phyloP scores from a whole-genome alignment of 2,797 vertebrate genomes.

The Sebastes steindachneri region DNA sequence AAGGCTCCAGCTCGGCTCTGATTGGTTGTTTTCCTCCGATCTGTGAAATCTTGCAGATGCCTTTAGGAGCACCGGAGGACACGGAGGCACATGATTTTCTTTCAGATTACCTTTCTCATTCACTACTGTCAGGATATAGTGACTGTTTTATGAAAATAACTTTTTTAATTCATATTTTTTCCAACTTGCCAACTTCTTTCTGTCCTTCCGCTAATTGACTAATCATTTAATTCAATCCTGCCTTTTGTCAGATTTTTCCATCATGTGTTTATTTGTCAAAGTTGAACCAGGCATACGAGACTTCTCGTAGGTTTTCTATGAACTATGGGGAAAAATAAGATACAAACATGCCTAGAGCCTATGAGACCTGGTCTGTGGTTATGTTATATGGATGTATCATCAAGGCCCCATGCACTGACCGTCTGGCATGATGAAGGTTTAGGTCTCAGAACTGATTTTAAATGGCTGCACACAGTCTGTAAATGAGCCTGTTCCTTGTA shows the following conservation, averaged over 20 bases:
- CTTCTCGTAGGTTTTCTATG: not conserved
- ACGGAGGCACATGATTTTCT: too few relatives aligned
- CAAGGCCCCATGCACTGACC: not conserved
- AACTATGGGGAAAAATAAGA: not conserved
- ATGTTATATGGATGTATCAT: not conserved
- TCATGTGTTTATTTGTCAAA: not conserved
- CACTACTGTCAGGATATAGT: too few relatives aligned
- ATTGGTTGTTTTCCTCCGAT: too few relatives aligned
- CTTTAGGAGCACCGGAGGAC: too few relatives aligned
- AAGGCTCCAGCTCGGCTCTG: too few relatives aligned
- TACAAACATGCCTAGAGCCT: not conserved
- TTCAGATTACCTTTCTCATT: too few relatives aligned
- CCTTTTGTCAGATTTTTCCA: not conserved
- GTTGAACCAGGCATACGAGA: not conserved
- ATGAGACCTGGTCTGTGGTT: not conserved
- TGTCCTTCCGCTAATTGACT: not conserved
- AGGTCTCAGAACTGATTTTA: not conserved
- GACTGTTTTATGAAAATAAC: too few relatives aligned
- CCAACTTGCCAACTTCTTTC: not conserved
- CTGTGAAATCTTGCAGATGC: too few relatives aligned
- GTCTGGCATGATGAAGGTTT: not conserved
- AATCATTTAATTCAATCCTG: not conserved
- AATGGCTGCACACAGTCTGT: constrained; percentile 31
- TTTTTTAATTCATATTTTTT: too few relatives aligned
- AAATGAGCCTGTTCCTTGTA: constrained; percentile 59